phyloP scores from a whole-genome alignment of 2,888 invertebrate species.

The Temnothorax unifasciatus region DNA sequence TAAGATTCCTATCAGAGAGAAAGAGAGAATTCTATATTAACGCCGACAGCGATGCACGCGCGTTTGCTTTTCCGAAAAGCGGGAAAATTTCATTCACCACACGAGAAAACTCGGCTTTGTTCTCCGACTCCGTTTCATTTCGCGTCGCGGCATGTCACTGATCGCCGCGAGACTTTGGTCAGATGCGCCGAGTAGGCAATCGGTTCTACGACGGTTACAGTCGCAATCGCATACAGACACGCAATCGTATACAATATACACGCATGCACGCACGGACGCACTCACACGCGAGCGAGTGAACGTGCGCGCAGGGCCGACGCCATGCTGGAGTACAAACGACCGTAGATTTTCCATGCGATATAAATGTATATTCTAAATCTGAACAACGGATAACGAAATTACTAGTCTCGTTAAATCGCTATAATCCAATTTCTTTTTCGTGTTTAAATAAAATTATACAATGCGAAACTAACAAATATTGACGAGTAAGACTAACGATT shows the following conservation, averaged over 20 bases:
- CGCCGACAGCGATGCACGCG: background rate
- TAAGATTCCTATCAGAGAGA: background rate
- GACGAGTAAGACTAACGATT: no score
- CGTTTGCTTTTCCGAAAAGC: background rate
- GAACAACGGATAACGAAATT: background rate
- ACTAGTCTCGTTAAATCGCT: background rate
- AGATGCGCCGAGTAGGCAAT: conserved; percentile 1
- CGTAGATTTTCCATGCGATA: background rate
- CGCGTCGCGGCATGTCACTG: conserved; percentile 9
- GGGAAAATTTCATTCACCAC: background rate
- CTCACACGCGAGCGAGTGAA: background rate
- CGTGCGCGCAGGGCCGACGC: conserved; percentile 4
- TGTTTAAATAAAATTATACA: no score
- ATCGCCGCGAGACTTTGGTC: conserved; percentile 14
- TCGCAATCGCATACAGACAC: background rate
- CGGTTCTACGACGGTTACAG: conserved; percentile 14
- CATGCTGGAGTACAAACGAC: background rate
- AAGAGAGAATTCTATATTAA: conserved; percentile 14
- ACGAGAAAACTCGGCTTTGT: background rate
- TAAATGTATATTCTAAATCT: background rate
- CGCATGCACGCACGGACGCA: background rate
- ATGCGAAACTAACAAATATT: no score
- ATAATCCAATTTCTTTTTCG: no score
- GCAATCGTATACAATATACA: background rate
- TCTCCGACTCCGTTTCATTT: background rate